These are phyloP conservation scores for Helogale parvula DNA, from an alignment of 2,113 vertebrate species.

Conservation along the genomic window DNA sequence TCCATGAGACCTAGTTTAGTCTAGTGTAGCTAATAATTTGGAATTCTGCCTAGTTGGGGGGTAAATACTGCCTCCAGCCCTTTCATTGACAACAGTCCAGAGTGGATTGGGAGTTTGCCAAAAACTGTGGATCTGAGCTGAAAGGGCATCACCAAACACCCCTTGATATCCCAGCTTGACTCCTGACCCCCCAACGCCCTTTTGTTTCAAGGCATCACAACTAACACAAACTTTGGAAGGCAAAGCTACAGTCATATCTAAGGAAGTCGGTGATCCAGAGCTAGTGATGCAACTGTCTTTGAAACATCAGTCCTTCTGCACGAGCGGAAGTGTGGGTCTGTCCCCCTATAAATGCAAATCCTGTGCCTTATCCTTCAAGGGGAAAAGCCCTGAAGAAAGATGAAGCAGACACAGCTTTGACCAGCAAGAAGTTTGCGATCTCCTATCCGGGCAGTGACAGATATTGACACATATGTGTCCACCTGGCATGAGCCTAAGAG, in stretches of 20 bases:
- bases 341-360: not conserved
- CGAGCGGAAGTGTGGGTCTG: not conserved
- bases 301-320: not conserved
- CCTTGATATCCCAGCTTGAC: not conserved
- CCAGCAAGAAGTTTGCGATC: not conserved
- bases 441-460: not conserved
- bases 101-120: constrained; percentile 47
- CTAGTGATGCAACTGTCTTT: not conserved
- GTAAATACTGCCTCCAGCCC: constrained; percentile 53
- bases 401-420: not conserved
- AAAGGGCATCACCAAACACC: not conserved
- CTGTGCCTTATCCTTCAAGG: not conserved
- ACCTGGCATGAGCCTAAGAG: not conserved
- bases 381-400: not conserved
- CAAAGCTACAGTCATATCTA: not conserved
- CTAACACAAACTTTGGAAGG: not conserved
- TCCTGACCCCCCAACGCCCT: not conserved
- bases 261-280: not conserved
- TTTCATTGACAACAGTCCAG: constrained; percentile 32
- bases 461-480: not conserved
- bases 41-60: constrained; percentile 27
- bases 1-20: constrained; percentile 58
- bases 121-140: constrained; percentile 43
- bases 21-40: constrained; percentile 65
- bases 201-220: not conserved